phyloP scores from a whole-genome alignment of 2,888 invertebrate genomes.

The Brachyptera risi region DNA sequence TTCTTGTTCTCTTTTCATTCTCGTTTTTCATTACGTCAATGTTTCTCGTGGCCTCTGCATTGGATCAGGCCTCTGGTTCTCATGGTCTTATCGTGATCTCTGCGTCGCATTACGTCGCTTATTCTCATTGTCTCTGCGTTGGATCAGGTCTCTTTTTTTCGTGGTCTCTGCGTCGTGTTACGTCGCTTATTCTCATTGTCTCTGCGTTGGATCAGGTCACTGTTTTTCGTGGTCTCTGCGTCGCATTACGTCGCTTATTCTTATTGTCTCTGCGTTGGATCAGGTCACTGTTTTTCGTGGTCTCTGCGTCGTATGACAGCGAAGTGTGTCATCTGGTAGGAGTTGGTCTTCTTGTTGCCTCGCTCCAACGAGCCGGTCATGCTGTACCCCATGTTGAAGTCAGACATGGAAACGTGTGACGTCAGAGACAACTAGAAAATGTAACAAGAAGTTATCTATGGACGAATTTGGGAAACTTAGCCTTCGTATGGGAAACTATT shows the following conservation, averaged over 20 bases:
- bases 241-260: slow-evolving; percentile 59
- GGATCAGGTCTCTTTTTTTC: no score
- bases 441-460: no score
- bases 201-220: slow-evolving; percentile 70
- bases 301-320: slow-evolving; percentile 80
- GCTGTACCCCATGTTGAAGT: slow-evolving; percentile 87
- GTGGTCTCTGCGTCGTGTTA: no score
- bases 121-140: no score
- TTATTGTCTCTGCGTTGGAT: slow-evolving; percentile 74
- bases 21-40: no score
- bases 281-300: slow-evolving; percentile 55
- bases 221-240: slow-evolving; percentile 65
- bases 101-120: no score
- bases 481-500: no score
- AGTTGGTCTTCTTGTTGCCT: slow-evolving; percentile 69
- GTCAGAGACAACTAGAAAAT: slow-evolving; percentile 77
- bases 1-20: no score
- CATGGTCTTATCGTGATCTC: no score
- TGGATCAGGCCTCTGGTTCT: no score
- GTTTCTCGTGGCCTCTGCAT: no score
- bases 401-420: slow-evolving; percentile 77
- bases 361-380: slow-evolving; percentile 83
- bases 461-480: no score
- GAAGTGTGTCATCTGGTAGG: slow-evolving; percentile 81
- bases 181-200: slow-evolving; percentile 59